These are phyloP conservation scores for Pangasius macronema DNA, from an alignment of 2,797 vertebrate species.

Conservation along the genomic window DNA sequence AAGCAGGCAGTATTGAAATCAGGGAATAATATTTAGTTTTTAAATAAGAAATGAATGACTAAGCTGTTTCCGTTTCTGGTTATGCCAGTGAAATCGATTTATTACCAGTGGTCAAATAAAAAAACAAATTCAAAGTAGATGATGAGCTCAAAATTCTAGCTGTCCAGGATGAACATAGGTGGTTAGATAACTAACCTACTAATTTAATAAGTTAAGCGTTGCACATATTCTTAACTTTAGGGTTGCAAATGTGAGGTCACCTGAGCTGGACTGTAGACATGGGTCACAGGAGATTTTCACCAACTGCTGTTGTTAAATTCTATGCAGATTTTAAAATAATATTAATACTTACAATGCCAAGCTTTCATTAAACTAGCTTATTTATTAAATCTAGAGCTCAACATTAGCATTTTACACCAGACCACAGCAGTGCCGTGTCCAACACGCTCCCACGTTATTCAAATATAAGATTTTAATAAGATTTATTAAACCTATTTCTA, in stretches of 20 bases:
- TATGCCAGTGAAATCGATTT: not conserved
- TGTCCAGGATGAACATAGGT: not conserved
- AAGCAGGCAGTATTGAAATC: not conserved
- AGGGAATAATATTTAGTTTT: not conserved
- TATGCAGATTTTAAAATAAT: not conserved
- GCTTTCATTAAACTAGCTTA: not conserved
- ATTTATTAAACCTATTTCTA: no score
- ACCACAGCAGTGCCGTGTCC: not conserved
- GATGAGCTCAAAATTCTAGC: not conserved
- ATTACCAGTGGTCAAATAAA: not conserved
- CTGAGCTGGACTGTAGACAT: not conserved
- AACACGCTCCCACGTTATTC: not conserved
- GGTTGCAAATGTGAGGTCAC: not conserved
- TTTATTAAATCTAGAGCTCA: not conserved
- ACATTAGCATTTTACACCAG: not conserved
- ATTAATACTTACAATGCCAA: not conserved
- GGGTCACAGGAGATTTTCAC: not conserved
- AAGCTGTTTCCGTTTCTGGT: not conserved
- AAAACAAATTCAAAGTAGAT: not conserved
- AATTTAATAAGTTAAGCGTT: not conserved
- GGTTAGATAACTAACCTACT: not conserved
- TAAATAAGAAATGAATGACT: slow-evolving; percentile 9
- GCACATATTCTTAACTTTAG: not conserved
- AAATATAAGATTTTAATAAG: no score
- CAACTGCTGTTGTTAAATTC: not conserved